Conservation (phyloP, 2,888 invertebrate species). For the Smittia sp. region DNA sequence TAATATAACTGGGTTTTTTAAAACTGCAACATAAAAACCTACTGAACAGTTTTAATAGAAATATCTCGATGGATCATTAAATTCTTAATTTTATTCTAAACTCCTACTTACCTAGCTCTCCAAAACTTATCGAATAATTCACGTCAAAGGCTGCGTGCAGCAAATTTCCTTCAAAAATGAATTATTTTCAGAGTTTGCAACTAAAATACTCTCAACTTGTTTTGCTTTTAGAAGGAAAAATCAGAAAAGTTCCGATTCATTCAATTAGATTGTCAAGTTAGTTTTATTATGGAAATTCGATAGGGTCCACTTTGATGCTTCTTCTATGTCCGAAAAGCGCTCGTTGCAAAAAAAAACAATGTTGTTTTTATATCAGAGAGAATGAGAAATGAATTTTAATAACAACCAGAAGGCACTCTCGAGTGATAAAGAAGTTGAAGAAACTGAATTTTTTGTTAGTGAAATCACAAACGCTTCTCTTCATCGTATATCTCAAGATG, state of each 20-base stretch:
- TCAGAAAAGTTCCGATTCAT: conserved; percentile 27
- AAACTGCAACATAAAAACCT: too few relatives aligned
- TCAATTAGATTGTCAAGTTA: conserved; percentile 1
- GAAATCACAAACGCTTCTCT: too few relatives aligned
- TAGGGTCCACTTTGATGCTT: background rate
- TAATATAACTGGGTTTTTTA: too few relatives aligned
- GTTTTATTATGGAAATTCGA: conserved; percentile 28
- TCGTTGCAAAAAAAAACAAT: too few relatives aligned
- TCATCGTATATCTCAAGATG: too few relatives aligned
- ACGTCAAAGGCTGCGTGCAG: conserved; percentile 3
- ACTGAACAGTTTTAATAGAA: too few relatives aligned
- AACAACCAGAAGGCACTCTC: conserved; percentile 1
- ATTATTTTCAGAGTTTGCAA: conserved; percentile 7
- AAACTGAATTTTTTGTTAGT: too few relatives aligned
- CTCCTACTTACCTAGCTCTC: background rate
- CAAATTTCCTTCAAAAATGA: background rate
- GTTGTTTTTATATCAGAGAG: background rate
- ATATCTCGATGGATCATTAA: background rate
- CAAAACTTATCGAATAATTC: conserved; percentile 20
- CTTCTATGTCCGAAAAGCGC: too few relatives aligned
- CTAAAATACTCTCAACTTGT: background rate
- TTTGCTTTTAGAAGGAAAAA: background rate
- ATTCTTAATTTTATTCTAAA: conserved; percentile 11
- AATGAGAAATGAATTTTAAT: conserved; percentile 34
- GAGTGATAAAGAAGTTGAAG: background rate